Percentiles rank a stretch among this genome's conserved stretches.
Conservation (phyloP, 2,888 invertebrate genomes). For the Epistrophe eligans region DNA sequence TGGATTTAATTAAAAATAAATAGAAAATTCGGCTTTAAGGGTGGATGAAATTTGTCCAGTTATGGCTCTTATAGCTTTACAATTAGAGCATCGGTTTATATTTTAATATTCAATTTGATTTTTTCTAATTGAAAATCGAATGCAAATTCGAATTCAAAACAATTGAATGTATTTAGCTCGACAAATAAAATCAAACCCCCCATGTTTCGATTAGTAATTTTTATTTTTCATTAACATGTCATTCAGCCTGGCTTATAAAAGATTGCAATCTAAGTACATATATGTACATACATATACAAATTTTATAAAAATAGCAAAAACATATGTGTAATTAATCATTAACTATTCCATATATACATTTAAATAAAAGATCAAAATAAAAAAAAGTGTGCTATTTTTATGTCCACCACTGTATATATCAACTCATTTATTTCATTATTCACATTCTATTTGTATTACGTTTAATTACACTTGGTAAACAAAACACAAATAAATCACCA, state of each 20-base stretch:
- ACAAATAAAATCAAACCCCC: constrained; percentile 1
- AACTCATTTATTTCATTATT: constrained; percentile 43
- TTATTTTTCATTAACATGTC: constrained; percentile 8
- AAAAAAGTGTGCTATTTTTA: too few relatives aligned
- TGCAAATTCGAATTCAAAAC: not conserved
- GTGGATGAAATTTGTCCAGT: too few relatives aligned
- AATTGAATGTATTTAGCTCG: constrained; percentile 9
- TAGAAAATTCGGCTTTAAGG: too few relatives aligned
- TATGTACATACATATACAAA: too few relatives aligned
- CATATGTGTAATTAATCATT: too few relatives aligned
- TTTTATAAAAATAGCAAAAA: too few relatives aligned
- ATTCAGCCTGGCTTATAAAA: not conserved
- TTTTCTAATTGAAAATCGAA: not conserved
- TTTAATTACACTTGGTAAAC: constrained; percentile 72
- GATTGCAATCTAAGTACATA: constrained; percentile 16
- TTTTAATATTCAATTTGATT: constrained; percentile 1
- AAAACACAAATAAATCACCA: constrained; percentile 73
- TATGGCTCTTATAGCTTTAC: too few relatives aligned
- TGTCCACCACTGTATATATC: too few relatives aligned
- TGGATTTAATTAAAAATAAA: too few relatives aligned
- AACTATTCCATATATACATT: too few relatives aligned
- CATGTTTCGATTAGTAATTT: constrained; percentile 12
- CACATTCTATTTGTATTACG: constrained; percentile 63
- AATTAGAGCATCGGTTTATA: not conserved
- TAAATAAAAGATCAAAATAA: too few relatives aligned